Evolutionary conservation across 2,888 invertebrate species (phyloP).

Genomic region (Sesia bembeciformis): DNA sequence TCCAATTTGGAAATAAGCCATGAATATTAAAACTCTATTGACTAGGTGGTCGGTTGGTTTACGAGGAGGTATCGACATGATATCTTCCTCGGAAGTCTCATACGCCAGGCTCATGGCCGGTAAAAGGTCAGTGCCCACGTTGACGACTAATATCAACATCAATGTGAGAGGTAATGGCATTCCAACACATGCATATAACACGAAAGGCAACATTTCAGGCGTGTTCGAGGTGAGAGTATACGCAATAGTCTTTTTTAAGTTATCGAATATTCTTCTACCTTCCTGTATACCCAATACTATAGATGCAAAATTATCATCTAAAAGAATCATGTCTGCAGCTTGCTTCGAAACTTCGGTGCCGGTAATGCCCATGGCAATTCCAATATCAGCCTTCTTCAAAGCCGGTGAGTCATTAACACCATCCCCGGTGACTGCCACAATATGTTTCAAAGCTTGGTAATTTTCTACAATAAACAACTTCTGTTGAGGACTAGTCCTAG

Average conservation of each 20-base stretch:
- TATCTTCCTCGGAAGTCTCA: constrained; percentile 83
- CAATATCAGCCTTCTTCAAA: constrained; percentile 88
- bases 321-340: constrained; percentile 92
- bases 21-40: constrained; percentile 77
- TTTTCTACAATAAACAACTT: constrained; percentile 83
- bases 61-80: constrained; percentile 79
- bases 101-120: constrained; percentile 87
- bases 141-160: constrained; percentile 79
- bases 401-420: constrained; percentile 93
- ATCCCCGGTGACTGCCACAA: constrained; percentile 92
- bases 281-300: constrained; percentile 90
- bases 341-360: constrained; percentile 89
- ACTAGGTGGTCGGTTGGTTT: constrained; percentile 71
- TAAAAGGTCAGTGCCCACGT: constrained; percentile 85
- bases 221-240: constrained; percentile 89
- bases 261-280: constrained; percentile 88
- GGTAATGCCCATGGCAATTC: constrained; percentile 86
- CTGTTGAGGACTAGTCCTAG: constrained; percentile 81
- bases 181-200: constrained; percentile 80
- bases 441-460: constrained; percentile 83
- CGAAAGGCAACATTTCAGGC: constrained; percentile 89
- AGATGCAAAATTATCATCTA: constrained; percentile 92
- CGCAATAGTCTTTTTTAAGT: constrained; percentile 89
- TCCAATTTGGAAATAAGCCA: constrained; percentile 91
- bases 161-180: constrained; percentile 82